Conservation (phyloP, 2,113 vertebrate genomes). For the Eleginops maclovinus region DNA sequence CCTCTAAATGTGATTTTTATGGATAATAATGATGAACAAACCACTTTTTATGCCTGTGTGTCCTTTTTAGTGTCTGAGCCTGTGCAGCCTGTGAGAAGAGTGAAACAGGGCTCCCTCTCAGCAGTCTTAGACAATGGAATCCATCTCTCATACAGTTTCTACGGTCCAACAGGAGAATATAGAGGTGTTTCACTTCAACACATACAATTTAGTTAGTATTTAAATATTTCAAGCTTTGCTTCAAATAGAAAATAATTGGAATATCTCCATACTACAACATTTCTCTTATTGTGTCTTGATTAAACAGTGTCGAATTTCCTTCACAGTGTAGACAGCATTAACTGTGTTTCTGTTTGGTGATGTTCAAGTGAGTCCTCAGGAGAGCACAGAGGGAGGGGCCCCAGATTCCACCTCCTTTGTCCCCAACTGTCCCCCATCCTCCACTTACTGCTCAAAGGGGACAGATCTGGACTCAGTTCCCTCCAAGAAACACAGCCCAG, state of each 20-base stretch:
- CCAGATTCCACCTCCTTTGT: conserved; percentile 57
- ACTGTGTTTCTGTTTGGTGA: conserved; percentile 12
- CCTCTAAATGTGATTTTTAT: no score
- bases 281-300: not conserved
- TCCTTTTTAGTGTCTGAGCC: conserved; percentile 52
- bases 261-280: not conserved
- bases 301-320: not conserved
- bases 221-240: not conserved
- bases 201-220: not conserved
- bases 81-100: conserved; percentile 60
- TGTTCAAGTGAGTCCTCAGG: conserved; percentile 38
- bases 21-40: no score
- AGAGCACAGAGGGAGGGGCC: not conserved
- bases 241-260: not conserved
- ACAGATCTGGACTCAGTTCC: conserved; percentile 25
- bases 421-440: conserved; percentile 64
- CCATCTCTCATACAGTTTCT: conserved; percentile 89
- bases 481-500: conserved; percentile 32
- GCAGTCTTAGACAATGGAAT: conserved; percentile 90
- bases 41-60: not conserved
- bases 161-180: conserved; percentile 83
- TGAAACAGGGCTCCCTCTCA: conserved; percentile 89
- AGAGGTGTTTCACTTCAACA: conserved; percentile 77
- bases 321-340: not conserved
- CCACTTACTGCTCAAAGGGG: not conserved